Conservation (phyloP, 2,113 vertebrate genomes). For the Pseudorhombus dupliciocellatus region DNA sequence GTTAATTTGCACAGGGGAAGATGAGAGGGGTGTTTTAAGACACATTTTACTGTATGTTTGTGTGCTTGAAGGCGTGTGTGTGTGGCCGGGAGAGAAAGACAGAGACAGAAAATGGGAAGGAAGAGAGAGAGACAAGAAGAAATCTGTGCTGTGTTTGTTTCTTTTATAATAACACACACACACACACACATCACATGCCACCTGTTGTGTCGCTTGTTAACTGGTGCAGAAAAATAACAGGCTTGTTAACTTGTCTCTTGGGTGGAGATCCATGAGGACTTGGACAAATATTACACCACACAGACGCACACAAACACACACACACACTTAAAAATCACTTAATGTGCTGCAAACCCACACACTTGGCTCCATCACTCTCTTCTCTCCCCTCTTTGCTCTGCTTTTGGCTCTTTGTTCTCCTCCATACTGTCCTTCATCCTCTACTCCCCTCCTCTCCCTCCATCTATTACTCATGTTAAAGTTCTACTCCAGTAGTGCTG, state of each 20-base stretch:
- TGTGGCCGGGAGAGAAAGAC: neutral
- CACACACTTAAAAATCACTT: neutral
- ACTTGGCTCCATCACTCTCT: neutral
- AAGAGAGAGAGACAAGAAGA: neutral
- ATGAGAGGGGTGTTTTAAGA: slow-evolving; percentile 24
- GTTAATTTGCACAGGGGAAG: slow-evolving; percentile 46
- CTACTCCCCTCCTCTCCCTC: neutral
- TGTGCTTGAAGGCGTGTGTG: neutral
- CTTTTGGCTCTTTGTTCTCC: neutral
- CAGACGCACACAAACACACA: slow-evolving; percentile 39
- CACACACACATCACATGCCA: slow-evolving; percentile 27
- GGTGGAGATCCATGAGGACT: slow-evolving; percentile 46
- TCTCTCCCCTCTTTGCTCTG: slow-evolving; percentile 3
- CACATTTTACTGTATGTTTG: slow-evolving; percentile 1
- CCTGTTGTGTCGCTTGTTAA: slow-evolving; percentile 57
- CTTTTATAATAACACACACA: neutral
- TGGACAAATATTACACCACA: slow-evolving; percentile 49
- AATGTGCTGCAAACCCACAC: neutral
- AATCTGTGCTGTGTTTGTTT: neutral
- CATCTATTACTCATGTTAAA: slow-evolving; percentile 48
- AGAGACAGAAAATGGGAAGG: neutral
- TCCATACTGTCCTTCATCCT: slow-evolving; percentile 10
- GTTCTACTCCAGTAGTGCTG: slow-evolving; percentile 35
- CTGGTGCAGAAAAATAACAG: slow-evolving; percentile 52
- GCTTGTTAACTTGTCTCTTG: slow-evolving; percentile 67